Base-by-base conservation (phyloP, 2,888 invertebrate species). In the Acleris holmiana region DNA sequence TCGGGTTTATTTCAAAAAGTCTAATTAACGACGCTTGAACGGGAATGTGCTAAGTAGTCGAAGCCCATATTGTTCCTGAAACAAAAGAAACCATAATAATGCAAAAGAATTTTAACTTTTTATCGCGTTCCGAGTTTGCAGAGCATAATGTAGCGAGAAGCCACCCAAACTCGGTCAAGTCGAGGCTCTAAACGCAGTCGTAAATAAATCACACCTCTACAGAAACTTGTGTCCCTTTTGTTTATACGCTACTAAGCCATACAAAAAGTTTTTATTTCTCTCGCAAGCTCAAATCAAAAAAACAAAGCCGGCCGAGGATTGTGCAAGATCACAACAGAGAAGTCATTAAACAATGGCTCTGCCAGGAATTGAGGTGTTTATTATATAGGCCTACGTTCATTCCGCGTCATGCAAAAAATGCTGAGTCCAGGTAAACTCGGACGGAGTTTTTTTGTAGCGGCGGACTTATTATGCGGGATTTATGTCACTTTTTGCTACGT, bases 201-300 rank as follows among this genome's bases (percentile, higher is more conserved):
- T 92, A 91, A 92, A 92, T 91, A 92, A 91, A 91, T 91, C 92
- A 90, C 91, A 90, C 91, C 90, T 91, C 86, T 85, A 85, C 88
- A 85, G 84, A 82, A 74, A 78, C 82, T 78, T 76, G 76, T 80
- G 84, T 71, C 79, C 83, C 88, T 88, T 88, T 91, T 91, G 91
- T 92, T 92, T 92, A 92, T 91, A 86, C 82, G 91, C 91, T 91
- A 91, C 91, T 88, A 91, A 83, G 82, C 79, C 83, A 81, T 82
- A 87, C 85, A 89, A 86, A 90, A 86, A 60, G 50, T 85, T 84
- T 83, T 83, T 85, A 86, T 88, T 84, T 84, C 85, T 85, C 88
- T 85, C 80, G 82, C 87, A 85, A 85, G 82, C 77, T 77, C 75
- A 75, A 75, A 71, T 77, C 76, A 84, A 84, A 89, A 91, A 86